phyloP scores from a whole-genome alignment of 1,140 invertebrate species.

The Caerostris darwini region DNA sequence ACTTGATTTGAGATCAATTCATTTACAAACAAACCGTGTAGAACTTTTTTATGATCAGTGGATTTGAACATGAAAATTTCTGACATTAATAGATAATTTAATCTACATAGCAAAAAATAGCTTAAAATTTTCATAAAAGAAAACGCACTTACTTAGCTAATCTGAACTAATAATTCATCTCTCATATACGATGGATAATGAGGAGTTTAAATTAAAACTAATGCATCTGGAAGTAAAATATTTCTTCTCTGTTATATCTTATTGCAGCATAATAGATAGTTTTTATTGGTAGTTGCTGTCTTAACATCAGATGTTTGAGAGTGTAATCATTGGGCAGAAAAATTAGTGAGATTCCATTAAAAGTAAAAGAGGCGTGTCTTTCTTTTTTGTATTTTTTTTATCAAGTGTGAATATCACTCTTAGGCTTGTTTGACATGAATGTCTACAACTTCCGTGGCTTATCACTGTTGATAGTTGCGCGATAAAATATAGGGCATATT shows the following conservation, averaged over 20 bases:
- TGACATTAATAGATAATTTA: no score
- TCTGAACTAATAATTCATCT: no score
- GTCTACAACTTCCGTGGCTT: slow-evolving; percentile 48
- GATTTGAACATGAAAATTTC: no score
- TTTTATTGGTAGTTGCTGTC: background rate
- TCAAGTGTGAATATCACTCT: slow-evolving; percentile 55
- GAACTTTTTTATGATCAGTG: no score
- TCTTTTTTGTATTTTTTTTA: background rate
- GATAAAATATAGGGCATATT: slow-evolving; percentile 47
- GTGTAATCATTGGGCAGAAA: slow-evolving; percentile 12
- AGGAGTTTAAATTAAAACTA: background rate
- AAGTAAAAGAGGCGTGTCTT: slow-evolving; percentile 17
- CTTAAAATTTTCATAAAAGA: no score
- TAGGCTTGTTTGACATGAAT: slow-evolving; percentile 43
- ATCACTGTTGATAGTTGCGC: background rate
- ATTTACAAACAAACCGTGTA: no score
- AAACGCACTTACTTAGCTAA: no score
- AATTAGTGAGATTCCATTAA: background rate
- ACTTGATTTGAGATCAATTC: no score
- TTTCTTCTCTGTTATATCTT: background rate
- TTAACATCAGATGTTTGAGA: background rate
- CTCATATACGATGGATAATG: no score
- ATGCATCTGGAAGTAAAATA: background rate
- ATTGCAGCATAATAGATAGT: background rate
- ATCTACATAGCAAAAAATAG: no score